Evolutionary conservation across 2,113 vertebrate genomes (phyloP).

Genomic region (Anoura caudifer): DNA sequence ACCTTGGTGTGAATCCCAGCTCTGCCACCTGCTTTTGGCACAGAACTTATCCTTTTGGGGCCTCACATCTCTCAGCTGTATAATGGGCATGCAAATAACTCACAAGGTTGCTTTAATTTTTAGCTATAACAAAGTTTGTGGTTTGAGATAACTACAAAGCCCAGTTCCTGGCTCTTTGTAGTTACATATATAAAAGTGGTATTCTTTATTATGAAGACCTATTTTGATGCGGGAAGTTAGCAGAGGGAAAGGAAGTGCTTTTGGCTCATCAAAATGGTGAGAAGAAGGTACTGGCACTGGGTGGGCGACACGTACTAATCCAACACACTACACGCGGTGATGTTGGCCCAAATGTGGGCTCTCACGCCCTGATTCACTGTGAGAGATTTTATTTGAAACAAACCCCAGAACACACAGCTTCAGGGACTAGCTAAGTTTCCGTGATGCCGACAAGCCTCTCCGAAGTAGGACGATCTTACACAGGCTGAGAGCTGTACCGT

Average conservation of each 20-base stretch:
- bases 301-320: not conserved
- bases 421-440: not conserved
- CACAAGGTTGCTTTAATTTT: not conserved
- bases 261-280: not conserved
- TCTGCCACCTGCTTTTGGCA: not conserved
- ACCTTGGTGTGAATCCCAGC: not conserved
- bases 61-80: not conserved
- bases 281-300: not conserved
- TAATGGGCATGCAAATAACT: not conserved
- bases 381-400: not conserved
- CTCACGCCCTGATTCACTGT: not conserved
- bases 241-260: not conserved
- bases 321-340: not conserved
- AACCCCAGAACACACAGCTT: not conserved
- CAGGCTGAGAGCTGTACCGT: not conserved
- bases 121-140: not conserved
- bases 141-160: too few relatives aligned
- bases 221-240: not conserved
- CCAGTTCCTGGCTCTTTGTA: not conserved
- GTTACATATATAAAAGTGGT: not conserved
- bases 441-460: not conserved
- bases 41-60: not conserved
- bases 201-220: not conserved
- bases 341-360: not conserved
- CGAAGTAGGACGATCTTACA: not conserved